Percentiles rank a stretch among this genome's conserved stretches.
Conservation (phyloP, 2,113 vertebrate species). For the Motacilla tschutschensis region DNA sequence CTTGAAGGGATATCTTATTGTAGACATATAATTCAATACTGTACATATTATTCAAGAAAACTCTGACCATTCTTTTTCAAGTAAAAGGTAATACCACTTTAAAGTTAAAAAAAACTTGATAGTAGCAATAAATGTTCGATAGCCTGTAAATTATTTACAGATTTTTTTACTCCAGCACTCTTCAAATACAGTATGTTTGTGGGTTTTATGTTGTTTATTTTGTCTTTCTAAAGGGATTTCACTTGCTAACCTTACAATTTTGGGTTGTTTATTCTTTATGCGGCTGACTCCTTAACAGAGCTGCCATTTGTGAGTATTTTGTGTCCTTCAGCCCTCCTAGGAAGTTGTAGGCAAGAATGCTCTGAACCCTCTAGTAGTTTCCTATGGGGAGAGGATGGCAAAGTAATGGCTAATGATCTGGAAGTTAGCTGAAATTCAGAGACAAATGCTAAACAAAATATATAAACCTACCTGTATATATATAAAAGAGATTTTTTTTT, state of each 20-base stretch:
- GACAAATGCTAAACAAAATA: slow-evolving; percentile 75
- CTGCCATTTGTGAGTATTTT: slow-evolving; percentile 12
- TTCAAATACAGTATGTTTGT: not conserved
- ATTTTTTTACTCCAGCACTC: not conserved
- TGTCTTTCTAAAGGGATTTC: slow-evolving; percentile 11
- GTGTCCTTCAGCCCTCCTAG: slow-evolving; percentile 3
- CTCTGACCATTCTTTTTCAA: not conserved
- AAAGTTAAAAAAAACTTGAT: not conserved
- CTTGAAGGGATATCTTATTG: not conserved
- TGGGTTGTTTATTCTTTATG: not conserved
- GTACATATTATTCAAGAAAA: not conserved
- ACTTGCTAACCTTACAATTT: slow-evolving; percentile 21
- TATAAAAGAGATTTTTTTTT: slow-evolving; percentile 39
- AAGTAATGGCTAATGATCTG: slow-evolving; percentile 50
- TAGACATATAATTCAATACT: not conserved
- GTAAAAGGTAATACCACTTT: not conserved
- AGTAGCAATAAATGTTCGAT: not conserved
- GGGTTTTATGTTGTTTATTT: not conserved
- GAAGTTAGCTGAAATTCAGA: slow-evolving; percentile 62
- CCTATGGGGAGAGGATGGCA: not conserved
- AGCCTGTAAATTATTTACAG: slow-evolving; percentile 2
- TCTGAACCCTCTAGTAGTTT: slow-evolving; percentile 25
- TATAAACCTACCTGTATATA: slow-evolving; percentile 44
- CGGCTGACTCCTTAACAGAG: slow-evolving; percentile 2
- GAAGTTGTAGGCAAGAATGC: slow-evolving; percentile 8